Percentiles rank a stretch among this genome's conserved stretches.
Conservation (phyloP, 2,113 vertebrate genomes). For the Gnathonemus echidnorhynchus region DNA sequence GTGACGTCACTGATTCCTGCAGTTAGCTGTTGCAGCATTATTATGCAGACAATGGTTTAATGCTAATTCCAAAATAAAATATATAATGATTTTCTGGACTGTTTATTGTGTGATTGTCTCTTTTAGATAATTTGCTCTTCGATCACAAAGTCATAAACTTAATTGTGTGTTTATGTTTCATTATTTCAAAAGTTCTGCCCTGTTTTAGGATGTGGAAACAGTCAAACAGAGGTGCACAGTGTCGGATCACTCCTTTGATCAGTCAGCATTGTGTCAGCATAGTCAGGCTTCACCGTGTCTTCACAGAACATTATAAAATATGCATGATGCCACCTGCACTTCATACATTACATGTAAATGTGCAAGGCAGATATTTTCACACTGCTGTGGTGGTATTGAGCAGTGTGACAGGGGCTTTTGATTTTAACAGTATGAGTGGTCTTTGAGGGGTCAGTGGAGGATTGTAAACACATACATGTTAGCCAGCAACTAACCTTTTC, state of each 20-base stretch:
- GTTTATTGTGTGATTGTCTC: not conserved
- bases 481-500: not conserved
- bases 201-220: not conserved
- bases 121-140: not conserved
- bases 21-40: not conserved
- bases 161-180: not conserved
- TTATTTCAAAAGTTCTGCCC: not conserved
- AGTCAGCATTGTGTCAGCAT: not conserved
- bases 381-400: not conserved
- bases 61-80: not conserved
- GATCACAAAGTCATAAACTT: not conserved
- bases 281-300: not conserved
- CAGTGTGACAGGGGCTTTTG: not conserved
- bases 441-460: not conserved
- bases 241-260: not conserved
- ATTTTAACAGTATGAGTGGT: not conserved
- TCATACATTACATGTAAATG: not conserved
- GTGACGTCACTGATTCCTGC: not conserved
- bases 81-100: not conserved
- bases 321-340: not conserved
- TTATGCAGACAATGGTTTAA: not conserved
- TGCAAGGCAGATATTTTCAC: not conserved
- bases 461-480: not conserved
- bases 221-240: not conserved
- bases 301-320: not conserved